Evolutionary conservation across 2,888 invertebrate species (phyloP).

Genomic region (Acleris holmiana): DNA sequence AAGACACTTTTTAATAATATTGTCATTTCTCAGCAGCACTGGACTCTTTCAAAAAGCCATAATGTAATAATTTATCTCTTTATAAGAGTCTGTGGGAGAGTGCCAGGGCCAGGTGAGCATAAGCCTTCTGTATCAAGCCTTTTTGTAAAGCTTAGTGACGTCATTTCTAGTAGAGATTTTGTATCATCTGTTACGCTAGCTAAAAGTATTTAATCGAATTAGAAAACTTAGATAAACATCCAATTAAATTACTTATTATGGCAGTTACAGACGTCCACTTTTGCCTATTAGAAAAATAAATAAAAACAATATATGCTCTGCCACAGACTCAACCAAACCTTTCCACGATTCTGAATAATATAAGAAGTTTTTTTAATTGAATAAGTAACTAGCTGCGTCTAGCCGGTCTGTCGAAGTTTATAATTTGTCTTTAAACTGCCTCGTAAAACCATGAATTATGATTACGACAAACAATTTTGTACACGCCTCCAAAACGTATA

Average conservation of each 20-base stretch:
- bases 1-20: slow-evolving; percentile 85
- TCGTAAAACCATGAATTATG: slow-evolving; percentile 31
- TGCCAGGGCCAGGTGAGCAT: slow-evolving; percentile 77
- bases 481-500: slow-evolving; percentile 42
- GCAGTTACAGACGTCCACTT: too few relatives aligned
- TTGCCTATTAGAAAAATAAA: too few relatives aligned
- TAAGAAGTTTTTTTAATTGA: neutral
- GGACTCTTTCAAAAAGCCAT: slow-evolving; percentile 85
- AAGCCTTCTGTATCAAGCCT: slow-evolving; percentile 50
- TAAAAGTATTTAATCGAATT: too few relatives aligned
- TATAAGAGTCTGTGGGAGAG: slow-evolving; percentile 81
- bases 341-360: too few relatives aligned
- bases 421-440: slow-evolving; percentile 22
- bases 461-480: slow-evolving; percentile 15
- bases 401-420: slow-evolving; percentile 17
- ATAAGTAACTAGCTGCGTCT: neutral
- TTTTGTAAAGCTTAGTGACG: slow-evolving; percentile 30
- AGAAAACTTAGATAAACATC: too few relatives aligned
- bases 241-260: too few relatives aligned
- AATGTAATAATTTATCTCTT: slow-evolving; percentile 84
- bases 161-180: slow-evolving; percentile 13
- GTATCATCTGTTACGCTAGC: too few relatives aligned
- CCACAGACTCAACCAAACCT: too few relatives aligned
- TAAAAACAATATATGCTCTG: too few relatives aligned
- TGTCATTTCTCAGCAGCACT: slow-evolving; percentile 85